Evolutionary conservation across 1,140 invertebrate species (phyloP), one percentile per base, ranked within the genome.

Genomic region (Drosophila suzukii): DNA sequence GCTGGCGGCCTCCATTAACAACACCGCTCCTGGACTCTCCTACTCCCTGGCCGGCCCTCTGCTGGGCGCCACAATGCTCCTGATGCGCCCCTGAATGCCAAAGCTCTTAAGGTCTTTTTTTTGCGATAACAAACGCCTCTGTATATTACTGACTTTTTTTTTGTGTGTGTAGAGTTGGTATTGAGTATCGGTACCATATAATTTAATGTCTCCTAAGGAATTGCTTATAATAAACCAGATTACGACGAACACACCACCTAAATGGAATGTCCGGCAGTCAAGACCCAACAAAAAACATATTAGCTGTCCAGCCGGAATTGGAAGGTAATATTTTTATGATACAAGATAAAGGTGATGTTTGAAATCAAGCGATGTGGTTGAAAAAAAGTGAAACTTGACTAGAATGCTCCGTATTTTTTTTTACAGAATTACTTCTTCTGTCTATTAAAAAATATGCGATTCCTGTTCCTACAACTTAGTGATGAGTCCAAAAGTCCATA

Each of bases 161-260:
- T 63, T 50, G 15, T 44, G 39, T 46, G n/a, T 43, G 17, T 70
- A 30, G 39, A 39, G 32, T 60, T 13, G 17, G 38, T 43, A 50
- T 17, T 41, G 27, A 15, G 70, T 54, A 39, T 49, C 38, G 36
- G 47, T 76, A 53, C 62, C 72, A 76, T 67, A 67, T 67, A 73
- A 73, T 54, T 61, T 54, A 73, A 73, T 67, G 49, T 76, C 43
- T 68, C 34, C 17, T 46, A 47, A 57, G 72, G 54, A 72, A 72
- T 72, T 72, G 66, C 66, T 58, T 13, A 71, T 58, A 72, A 72
- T 71, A 72, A 72, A 71, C 30, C 12, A 41, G 68, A 71, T 71
- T 71, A 38, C 43, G 38, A 54, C 27, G 27, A 67, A 60, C 24
- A 56, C 30, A 43, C 15, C 10, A n/a, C 49, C 43, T 13, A n/a